Percentiles rank a stretch among this genome's conserved stretches.
Evolutionary conservation across 1,140 invertebrate genomes (phyloP).

Genomic region (Polypedilum pembai): DNA sequence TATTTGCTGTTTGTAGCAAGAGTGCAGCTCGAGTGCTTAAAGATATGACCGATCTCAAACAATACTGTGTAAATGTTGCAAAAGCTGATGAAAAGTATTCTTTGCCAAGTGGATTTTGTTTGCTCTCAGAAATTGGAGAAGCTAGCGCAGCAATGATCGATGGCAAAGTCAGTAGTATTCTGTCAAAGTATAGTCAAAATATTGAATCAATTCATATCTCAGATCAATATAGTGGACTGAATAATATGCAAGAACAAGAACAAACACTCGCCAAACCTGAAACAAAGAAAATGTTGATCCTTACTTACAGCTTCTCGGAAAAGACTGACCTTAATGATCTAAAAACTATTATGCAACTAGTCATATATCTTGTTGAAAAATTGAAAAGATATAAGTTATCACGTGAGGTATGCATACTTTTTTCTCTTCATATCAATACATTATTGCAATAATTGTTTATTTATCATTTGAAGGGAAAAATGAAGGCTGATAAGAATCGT

Average conservation of each 20-base stretch:
- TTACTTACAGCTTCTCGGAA: slow-evolving; percentile 71
- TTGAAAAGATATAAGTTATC: slow-evolving; percentile 79
- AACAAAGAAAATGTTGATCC: slow-evolving; percentile 71
- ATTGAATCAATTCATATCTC: slow-evolving; percentile 97
- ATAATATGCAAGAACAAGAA: slow-evolving; percentile 64
- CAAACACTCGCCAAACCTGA: slow-evolving; percentile 56
- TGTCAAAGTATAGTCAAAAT: slow-evolving; percentile 76
- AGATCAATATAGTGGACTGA: slow-evolving; percentile 87
- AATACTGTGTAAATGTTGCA: slow-evolving; percentile 81
- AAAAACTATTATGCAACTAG: slow-evolving; percentile 73
- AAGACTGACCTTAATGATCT: slow-evolving; percentile 60
- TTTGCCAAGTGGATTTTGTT: slow-evolving; percentile 66
- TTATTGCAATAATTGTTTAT: not conserved
- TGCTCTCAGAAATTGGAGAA: slow-evolving; percentile 88
- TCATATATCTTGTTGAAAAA: slow-evolving; percentile 89
- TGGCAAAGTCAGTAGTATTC: slow-evolving; percentile 67
- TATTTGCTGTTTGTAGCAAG: slow-evolving; percentile 85
- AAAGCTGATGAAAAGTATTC: slow-evolving; percentile 82
- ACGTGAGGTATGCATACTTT: slow-evolving; percentile 66
- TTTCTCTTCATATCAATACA: no score
- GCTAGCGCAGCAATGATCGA: slow-evolving; percentile 72
- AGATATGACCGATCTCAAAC: slow-evolving; percentile 91
- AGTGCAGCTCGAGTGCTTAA: slow-evolving; percentile 74
- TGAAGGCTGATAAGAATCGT: slow-evolving; percentile 88
- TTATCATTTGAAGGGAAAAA: slow-evolving; percentile 55